These are phyloP conservation scores for Parambassis ranga DNA, from an alignment of 2,797 vertebrate species.

Conservation along the genomic window DNA sequence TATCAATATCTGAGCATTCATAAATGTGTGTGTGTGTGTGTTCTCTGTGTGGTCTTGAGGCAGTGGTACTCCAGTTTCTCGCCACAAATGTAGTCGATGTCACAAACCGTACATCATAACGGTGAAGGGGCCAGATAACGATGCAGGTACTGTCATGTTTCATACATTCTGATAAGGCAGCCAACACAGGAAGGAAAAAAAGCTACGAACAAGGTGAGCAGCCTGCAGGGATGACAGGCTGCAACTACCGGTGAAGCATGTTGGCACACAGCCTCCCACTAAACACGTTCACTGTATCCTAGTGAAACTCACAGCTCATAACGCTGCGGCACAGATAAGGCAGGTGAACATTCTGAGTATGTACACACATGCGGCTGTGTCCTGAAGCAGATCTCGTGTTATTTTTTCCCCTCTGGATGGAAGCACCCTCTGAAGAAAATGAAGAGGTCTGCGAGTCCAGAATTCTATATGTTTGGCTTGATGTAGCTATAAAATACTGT, in stretches of 20 bases:
- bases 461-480: neutral
- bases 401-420: too few relatives aligned
- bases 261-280: constrained; percentile 13
- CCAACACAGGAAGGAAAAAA: neutral
- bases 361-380: neutral
- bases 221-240: constrained; percentile 21
- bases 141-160: constrained; percentile 40
- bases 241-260: constrained; percentile 7
- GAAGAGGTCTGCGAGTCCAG: too few relatives aligned
- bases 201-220: constrained; percentile 14
- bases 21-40: constrained; percentile 4
- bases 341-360: neutral
- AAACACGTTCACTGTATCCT: neutral
- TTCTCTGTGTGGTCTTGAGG: neutral
- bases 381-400: too few relatives aligned
- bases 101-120: constrained; percentile 8
- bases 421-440: neutral
- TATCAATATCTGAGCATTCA: neutral
- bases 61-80: neutral
- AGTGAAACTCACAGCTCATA: neutral
- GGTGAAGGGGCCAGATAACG: constrained; percentile 32
- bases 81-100: constrained; percentile 5
- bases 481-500: neutral
- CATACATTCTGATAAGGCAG: constrained; percentile 35
- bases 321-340: neutral